Evolutionary conservation across 2,797 vertebrate genomes (phyloP), one percentile per base, ranked within the genome.

Genomic region (Clamator glandarius): DNA sequence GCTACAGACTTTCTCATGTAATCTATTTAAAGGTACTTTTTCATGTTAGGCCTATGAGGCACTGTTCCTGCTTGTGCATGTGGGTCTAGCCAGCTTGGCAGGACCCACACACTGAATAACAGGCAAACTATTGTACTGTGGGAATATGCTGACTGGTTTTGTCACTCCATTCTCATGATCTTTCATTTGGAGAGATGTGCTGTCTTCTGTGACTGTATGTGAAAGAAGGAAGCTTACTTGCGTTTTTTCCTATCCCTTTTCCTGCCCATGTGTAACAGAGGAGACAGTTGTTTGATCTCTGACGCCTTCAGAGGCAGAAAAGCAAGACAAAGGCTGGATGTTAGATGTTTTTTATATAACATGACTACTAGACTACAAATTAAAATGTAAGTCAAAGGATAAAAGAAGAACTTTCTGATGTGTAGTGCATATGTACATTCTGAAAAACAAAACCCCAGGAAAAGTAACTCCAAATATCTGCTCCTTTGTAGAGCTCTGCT

Each of bases 121-220:
- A 89, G 75, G 63, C 79, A 73, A 76, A 63, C 68, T 63, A 64
- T 24, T 84, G 79, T 67, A 76, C 92, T 87, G 58, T 55, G 84
- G 72, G 81, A 95, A 94, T 86, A 90, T 48, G 67, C 64, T 93
- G 76, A 84, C 89, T 77, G 36, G 79, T 92, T 41, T 61, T 76
- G 67, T 89, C 84, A 91, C 52, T 18, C 52, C 18, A 31, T 63
- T 95, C 90, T 75, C 67, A 31, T 57, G 41, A 66, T 82, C 62
- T 66, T 77, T 90, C 68, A 82, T 87, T 82, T 92, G 63, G 81
- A 86, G 74, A 93, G 66, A 69, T 90, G 50, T 77, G 74, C 78
- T 85, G 39, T 77, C 52, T 77, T 50, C 76, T 92, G 88, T 93
- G 86, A 84, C 54, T 54, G 33, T 19, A 23, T 20, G 51, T 76